Base-by-base conservation (phyloP, 1,140 invertebrate genomes). In the Dolichoris vasculosae region DNA sequence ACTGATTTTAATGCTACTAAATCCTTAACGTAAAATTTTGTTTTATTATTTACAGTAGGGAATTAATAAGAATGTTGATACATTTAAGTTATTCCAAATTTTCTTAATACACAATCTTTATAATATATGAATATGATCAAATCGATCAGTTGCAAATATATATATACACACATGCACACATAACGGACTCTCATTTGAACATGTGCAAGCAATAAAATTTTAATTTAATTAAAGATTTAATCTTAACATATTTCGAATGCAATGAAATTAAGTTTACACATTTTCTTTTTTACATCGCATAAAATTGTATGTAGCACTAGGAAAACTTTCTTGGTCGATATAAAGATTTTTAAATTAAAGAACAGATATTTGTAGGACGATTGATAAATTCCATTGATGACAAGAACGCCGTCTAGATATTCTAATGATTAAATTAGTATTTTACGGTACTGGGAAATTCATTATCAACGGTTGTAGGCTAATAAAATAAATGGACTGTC, bases 141-240 rank as follows among this genome's bases (percentile, higher is more conserved):
- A 38, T 69, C 23, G 38, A 69, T 69, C 67, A 23, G 20, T 69
- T 11, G 32, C 15, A 8, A 38, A 40, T 35, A 40, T 40, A 35
- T 69, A 40, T 69, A 69, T 9, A 69, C 38, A 40, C 67, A 40
- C 20, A 35, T 69, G 20, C 38, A 69, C 1, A 69, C 38, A 69
- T 69, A 69, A 40, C 67, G 67, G 67, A 69, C 38, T 38, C 15
- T 32, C 67, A 69, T 17, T 69, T 9, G 38, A 69, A 69, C 67
- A 69, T 40, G 67, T 40, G 8, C 67, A 40, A 38, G 4, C 15
- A 69, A 69, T 69, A 69, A 69, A 69, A 38, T 69, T 38, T 9
- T 38, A 35, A 69, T 69, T 69, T 69, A 69, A 69, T 69, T 69
- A 69, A 69, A 69, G 67, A 69, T 69, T 38, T 69, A 69, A 69